Percentiles rank a stretch among this genome's conserved stretches.
Evolutionary conservation across 1,140 invertebrate genomes (phyloP).

Genomic region (Pinna nobilis): DNA sequence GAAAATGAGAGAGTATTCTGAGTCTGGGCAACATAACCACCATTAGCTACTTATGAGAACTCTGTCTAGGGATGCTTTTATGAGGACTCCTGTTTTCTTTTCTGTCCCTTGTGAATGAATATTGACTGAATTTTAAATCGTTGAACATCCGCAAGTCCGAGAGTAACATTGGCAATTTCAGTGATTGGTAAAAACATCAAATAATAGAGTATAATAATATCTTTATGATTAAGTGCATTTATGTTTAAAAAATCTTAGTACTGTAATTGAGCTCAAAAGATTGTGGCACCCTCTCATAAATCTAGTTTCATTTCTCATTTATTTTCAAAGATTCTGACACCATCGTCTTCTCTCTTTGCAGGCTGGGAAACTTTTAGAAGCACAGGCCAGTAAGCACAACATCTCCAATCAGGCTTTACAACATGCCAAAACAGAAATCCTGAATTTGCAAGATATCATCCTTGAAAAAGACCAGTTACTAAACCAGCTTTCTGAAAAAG

Average conservation of each 20-base stretch:
- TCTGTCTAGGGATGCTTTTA: no score
- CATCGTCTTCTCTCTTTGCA: conserved; percentile 44
- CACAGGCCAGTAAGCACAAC: conserved; percentile 51
- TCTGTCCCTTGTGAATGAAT: no score
- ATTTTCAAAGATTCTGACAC: not conserved
- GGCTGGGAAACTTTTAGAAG: conserved; percentile 56
- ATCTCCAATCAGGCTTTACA: conserved; percentile 51
- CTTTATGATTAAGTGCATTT: conserved; percentile 3
- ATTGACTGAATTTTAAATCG: no score
- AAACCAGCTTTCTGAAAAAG: conserved; percentile 47
- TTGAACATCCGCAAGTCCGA: no score
- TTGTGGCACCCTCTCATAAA: not conserved
- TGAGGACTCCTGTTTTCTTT: no score
- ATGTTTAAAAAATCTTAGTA: not conserved
- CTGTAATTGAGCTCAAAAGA: not conserved
- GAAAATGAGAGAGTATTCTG: no score
- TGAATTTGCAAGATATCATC: conserved; percentile 50
- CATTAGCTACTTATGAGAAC: no score
- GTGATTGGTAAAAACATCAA: no score
- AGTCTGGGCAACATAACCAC: no score
- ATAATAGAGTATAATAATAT: not conserved
- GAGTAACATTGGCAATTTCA: no score
- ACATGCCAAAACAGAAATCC: conserved; percentile 58
- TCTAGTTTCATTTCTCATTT: not conserved
- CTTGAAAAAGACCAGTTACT: no score